phyloP scores from a whole-genome alignment of 2,888 invertebrate genomes.

The Scaptomyza reducta region DNA sequence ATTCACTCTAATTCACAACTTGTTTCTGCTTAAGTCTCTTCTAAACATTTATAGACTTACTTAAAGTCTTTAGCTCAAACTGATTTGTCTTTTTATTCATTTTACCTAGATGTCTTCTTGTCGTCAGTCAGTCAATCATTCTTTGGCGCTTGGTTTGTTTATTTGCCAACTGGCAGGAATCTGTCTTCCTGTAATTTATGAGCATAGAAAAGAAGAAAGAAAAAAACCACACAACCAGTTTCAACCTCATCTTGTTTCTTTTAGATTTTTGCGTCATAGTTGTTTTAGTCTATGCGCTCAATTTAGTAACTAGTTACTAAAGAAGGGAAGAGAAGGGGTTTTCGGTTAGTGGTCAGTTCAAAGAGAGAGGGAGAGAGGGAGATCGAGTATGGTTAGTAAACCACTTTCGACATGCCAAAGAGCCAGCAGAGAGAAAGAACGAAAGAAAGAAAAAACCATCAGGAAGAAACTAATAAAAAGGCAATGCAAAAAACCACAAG shows the following conservation, averaged over 20 bases:
- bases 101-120: conserved; percentile 49
- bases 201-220: conserved; percentile 37
- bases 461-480: conserved; percentile 76
- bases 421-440: background rate
- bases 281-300: conserved; percentile 76
- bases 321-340: conserved; percentile 35
- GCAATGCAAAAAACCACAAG: conserved; percentile 69
- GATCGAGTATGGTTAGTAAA: conserved; percentile 36
- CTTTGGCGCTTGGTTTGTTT: conserved; percentile 37
- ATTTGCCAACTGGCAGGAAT: conserved; percentile 42
- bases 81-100: background rate
- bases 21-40: background rate
- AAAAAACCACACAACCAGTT: conserved; percentile 26
- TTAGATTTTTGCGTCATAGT: conserved; percentile 41
- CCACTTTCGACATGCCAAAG: conserved; percentile 54
- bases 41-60: background rate
- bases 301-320: conserved; percentile 75
- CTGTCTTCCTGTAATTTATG: conserved; percentile 71
- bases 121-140: conserved; percentile 9
- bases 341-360: conserved; percentile 33
- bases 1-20: too few relatives aligned
- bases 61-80: too few relatives aligned
- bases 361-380: background rate
- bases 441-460: conserved; percentile 39
- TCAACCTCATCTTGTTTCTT: conserved; percentile 24